Conservation (phyloP, 2,113 vertebrate genomes). For the Myotis davidii region DNA sequence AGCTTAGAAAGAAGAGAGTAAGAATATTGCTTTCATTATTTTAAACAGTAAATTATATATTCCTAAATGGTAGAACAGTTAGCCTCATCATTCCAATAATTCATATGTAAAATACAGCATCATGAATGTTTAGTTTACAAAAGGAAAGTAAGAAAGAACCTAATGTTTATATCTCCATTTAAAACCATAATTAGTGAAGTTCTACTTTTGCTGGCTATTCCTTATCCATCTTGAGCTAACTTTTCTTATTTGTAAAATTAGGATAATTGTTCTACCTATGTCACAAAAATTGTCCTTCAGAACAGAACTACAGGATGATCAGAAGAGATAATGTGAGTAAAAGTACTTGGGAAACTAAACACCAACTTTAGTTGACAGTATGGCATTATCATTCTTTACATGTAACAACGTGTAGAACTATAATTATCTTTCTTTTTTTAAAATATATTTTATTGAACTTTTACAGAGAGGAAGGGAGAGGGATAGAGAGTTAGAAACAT, state of each 20-base stretch:
- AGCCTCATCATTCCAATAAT: not conserved
- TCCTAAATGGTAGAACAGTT: slow-evolving; percentile 23
- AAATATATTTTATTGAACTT: too few relatives aligned
- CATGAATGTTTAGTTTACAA: slow-evolving; percentile 42
- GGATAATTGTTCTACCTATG: not conserved
- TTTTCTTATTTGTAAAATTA: slow-evolving; percentile 28
- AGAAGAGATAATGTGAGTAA: not conserved
- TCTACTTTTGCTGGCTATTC: not conserved
- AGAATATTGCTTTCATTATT: slow-evolving; percentile 27
- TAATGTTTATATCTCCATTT: slow-evolving; percentile 6
- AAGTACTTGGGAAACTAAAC: slow-evolving; percentile 47
- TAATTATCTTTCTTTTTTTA: slow-evolving; percentile 6
- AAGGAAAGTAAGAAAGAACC: slow-evolving; percentile 24
- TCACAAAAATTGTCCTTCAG: slow-evolving; percentile 45
- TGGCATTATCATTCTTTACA: not conserved
- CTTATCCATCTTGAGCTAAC: not conserved
- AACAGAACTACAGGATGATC: slow-evolving; percentile 29
- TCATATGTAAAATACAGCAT: slow-evolving; percentile 46
- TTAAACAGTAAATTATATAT: slow-evolving; percentile 31
- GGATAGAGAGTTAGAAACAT: too few relatives aligned
- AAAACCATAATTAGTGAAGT: slow-evolving; percentile 27
- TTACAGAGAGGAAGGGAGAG: too few relatives aligned
- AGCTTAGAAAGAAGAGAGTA: slow-evolving; percentile 17
- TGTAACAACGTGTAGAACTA: slow-evolving; percentile 23
- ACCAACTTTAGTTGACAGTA: not conserved